phyloP scores from a whole-genome alignment of 2,797 vertebrate species.

The Salmo trutta region DNA sequence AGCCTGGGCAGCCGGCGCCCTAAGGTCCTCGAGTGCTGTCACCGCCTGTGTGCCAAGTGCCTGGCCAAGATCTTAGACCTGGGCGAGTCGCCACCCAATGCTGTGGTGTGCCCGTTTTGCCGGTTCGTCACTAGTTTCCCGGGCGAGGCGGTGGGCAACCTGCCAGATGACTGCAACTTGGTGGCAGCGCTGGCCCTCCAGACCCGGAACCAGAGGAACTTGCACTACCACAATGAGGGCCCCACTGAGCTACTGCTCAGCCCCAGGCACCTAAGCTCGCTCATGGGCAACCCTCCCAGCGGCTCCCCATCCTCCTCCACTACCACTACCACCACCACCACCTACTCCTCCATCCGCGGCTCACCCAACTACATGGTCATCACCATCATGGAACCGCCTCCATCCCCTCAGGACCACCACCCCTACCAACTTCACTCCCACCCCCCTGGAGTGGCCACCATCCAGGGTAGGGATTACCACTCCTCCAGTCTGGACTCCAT shows the following conservation, averaged over 20 bases:
- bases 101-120: slow-evolving; percentile 92
- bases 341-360: slow-evolving; percentile 71
- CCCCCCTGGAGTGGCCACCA: slow-evolving; percentile 44
- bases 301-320: slow-evolving; percentile 58
- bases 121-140: slow-evolving; percentile 85
- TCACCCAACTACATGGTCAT: slow-evolving; percentile 93
- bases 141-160: slow-evolving; percentile 78
- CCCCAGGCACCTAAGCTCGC: slow-evolving; percentile 82
- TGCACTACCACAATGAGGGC: slow-evolving; percentile 68
- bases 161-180: slow-evolving; percentile 91
- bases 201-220: slow-evolving; percentile 82
- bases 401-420: slow-evolving; percentile 36
- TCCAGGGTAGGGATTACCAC: slow-evolving; percentile 75
- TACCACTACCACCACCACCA: slow-evolving; percentile 52
- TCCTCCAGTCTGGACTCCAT: slow-evolving; percentile 89
- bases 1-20: slow-evolving; percentile 85
- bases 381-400: slow-evolving; percentile 92
- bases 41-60: slow-evolving; percentile 94
- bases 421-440: not conserved
- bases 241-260: slow-evolving; percentile 86
- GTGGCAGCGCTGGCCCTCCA: slow-evolving; percentile 81
- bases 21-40: slow-evolving; percentile 89
- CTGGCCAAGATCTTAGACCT: slow-evolving; percentile 90
- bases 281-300: slow-evolving; percentile 77
- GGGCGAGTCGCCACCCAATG: slow-evolving; percentile 81